Evolutionary conservation across 2,888 invertebrate genomes (phyloP), one percentile per base, ranked within the genome.

Genomic region (Drosophila paranaensis): DNA sequence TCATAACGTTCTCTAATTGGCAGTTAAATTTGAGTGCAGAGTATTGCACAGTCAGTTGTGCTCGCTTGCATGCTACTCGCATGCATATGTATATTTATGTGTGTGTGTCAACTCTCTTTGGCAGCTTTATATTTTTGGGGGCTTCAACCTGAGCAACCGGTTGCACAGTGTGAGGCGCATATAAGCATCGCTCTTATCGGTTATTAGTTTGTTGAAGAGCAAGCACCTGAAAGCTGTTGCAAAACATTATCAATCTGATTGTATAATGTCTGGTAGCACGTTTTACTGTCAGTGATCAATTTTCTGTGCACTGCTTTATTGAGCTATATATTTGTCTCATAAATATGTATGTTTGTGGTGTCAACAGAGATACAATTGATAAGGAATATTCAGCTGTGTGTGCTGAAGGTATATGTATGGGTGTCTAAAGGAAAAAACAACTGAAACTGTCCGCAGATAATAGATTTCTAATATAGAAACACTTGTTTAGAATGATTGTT

Each of bases 141-240:
- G 20, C 45, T 39, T 30, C 8, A 27, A 13, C 66, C 40, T 48
- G 11, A 27, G 25, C 13, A 65, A 66, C 65, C 55, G 55, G 65
- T 65, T 55, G 16, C 30, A 13, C 9, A 14, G 33, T 48, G 42
- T 57, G 20, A 50, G 56, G 33, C 37, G 6, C 16, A 33, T 39
- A 48, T 39, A 48, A 30, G n/a, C 16, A 16, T 50, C 30, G 16
- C 48, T 50, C 48, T 50, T 50, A 50, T 50, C 48, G 48, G 30
- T 11, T 16, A 16, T 50, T 16, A 30, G 6, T 68, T 39, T 9
- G 20, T 20, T 33, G 6, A 3, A 11, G 16, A 6, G 33, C 11
- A 33, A 16, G 3, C 50, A 51, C 33, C 33, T 51, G 6, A 35
- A 8, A 35, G 20, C 51, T 35, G n/a, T 35, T 35, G 35, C 51